Conservation (phyloP, 35 echinoderm and acorn worm species). For the Apostichopus parvimensis region DNA sequence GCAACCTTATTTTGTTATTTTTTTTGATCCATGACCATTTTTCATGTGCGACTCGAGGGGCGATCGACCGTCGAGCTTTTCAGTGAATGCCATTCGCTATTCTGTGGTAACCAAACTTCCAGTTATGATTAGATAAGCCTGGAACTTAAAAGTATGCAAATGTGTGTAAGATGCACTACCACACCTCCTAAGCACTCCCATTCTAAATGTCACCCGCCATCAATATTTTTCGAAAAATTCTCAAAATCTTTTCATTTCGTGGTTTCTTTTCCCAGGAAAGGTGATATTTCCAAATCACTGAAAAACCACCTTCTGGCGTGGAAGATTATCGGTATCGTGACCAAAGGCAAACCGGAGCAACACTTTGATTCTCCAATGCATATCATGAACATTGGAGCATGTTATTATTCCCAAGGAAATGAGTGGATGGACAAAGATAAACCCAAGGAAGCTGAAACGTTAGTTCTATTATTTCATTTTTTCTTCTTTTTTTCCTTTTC, state of each 20-base stretch:
- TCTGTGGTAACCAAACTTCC: too few species aligned
- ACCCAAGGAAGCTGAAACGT: conserved; percentile 46
- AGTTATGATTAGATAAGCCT: too few species aligned
- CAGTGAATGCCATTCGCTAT: too few species aligned
- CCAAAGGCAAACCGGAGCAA: conserved; percentile 67
- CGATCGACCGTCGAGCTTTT: too few species aligned
- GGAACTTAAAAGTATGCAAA: too few species aligned
- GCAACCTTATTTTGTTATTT: too few species aligned
- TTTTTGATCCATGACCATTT: too few species aligned
- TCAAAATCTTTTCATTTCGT: background rate
- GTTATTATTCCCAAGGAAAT: conserved; percentile 62
- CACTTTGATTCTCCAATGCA: conserved; percentile 69
- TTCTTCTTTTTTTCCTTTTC: too few species aligned
- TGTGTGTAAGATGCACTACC: too few species aligned
- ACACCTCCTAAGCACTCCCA: too few species aligned
- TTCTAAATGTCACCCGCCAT: too few species aligned
- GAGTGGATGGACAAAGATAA: conserved; percentile 41
- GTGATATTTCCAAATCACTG: conserved; percentile 37
- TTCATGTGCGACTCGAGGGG: too few species aligned
- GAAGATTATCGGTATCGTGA: conserved; percentile 66
- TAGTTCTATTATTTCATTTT: background rate
- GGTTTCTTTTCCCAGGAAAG: conserved; percentile 13
- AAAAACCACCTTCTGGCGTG: conserved; percentile 64
- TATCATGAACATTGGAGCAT: conserved; percentile 64
- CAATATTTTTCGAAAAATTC: background rate